These are phyloP conservation scores for Lepidocyrtoides sp. DNA, from an alignment of 2,888 invertebrate species.

Conservation along the genomic window DNA sequence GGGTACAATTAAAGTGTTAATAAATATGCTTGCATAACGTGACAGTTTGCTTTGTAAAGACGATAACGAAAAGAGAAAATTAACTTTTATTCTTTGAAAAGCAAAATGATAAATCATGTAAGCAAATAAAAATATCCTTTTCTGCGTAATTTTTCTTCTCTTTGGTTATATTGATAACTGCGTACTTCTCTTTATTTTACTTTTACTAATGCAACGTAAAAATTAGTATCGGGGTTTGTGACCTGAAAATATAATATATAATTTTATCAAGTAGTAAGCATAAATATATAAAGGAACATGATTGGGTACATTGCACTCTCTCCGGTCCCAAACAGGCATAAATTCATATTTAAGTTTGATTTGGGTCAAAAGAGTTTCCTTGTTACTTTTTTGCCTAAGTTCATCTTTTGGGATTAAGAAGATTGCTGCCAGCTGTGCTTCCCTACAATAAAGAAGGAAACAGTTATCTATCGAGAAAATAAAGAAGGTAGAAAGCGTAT, in stretches of 20 bases:
- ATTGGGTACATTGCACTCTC: constrained; percentile 3
- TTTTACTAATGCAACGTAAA: no score
- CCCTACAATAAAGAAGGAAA: background rate
- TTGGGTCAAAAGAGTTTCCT: constrained; percentile 64
- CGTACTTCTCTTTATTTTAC: no score
- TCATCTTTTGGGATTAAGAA: constrained; percentile 43
- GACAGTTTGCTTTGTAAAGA: background rate
- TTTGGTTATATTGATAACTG: background rate
- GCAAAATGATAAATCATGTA: background rate
- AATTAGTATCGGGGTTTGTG: background rate
- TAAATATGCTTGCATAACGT: background rate
- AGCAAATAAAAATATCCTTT: background rate
- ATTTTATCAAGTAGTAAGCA: background rate
- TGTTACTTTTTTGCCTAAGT: constrained; percentile 18
- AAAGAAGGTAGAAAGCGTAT: background rate
- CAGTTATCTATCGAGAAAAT: background rate
- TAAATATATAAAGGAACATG: background rate
- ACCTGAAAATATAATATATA: background rate
- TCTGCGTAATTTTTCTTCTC: background rate
- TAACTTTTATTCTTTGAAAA: constrained; percentile 4
- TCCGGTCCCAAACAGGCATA: constrained; percentile 50
- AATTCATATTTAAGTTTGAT: constrained; percentile 76
- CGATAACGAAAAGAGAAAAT: background rate
- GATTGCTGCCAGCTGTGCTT: constrained; percentile 58
- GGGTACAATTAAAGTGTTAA: no score